phyloP scores from a whole-genome alignment of 1,140 invertebrate genomes.

The Diachasmimorpha longicaudata region DNA sequence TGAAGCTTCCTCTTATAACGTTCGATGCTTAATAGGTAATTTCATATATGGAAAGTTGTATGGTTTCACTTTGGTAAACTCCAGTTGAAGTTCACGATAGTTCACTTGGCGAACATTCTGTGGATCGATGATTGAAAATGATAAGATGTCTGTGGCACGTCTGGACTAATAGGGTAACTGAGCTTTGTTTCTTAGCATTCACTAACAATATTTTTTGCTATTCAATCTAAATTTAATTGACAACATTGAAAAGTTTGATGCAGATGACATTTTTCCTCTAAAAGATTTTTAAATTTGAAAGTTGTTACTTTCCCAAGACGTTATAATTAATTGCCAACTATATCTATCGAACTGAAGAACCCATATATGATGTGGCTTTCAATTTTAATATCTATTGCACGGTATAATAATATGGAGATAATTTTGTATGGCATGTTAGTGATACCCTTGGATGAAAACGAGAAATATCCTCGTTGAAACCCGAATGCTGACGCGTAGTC shows the following conservation, averaged over 20 bases:
- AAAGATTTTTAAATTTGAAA: too few relatives aligned
- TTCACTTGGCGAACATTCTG: not conserved
- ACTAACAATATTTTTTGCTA: too few relatives aligned
- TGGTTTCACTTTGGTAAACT: slow-evolving; percentile 2
- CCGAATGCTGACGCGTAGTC: not conserved
- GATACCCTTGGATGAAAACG: not conserved
- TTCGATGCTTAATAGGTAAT: slow-evolving; percentile 5
- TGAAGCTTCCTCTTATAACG: not conserved
- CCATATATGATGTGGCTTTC: too few relatives aligned
- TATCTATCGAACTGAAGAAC: too few relatives aligned
- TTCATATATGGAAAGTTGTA: slow-evolving; percentile 5
- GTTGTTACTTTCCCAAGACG: not conserved
- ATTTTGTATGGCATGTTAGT: too few relatives aligned
- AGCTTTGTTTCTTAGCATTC: too few relatives aligned
- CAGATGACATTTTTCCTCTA: too few relatives aligned
- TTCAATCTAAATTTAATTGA: too few relatives aligned
- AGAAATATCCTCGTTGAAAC: not conserved
- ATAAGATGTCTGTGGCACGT: not conserved
- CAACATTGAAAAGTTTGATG: too few relatives aligned
- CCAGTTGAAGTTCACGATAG: not conserved
- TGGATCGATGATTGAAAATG: slow-evolving; percentile 1
- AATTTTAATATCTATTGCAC: too few relatives aligned
- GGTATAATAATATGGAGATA: too few relatives aligned
- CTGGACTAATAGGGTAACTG: not conserved
- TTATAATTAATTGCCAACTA: too few relatives aligned